Evolutionary conservation across 2,113 vertebrate genomes (phyloP).

Genomic region (Lota lota): DNA sequence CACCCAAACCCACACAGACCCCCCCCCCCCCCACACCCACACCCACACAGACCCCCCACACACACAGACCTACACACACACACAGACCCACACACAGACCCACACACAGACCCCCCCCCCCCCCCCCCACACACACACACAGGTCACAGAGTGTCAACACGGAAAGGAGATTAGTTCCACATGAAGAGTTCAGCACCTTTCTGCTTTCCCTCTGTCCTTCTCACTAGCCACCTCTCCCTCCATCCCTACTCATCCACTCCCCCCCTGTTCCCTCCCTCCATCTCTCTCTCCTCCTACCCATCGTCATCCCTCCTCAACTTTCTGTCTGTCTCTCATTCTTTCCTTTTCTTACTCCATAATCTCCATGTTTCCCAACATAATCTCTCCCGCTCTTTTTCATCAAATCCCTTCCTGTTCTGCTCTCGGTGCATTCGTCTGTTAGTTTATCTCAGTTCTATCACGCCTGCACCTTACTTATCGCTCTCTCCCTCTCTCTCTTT

Average conservation of each 20-base stretch:
- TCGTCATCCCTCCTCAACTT: not conserved
- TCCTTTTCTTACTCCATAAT: not conserved
- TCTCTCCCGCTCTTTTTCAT: no score
- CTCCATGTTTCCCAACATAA: no score
- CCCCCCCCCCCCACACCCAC: no score
- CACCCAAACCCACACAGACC: constrained; percentile 43
- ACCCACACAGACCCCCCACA: not conserved
- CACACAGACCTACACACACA: not conserved
- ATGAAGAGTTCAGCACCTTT: constrained; percentile 59
- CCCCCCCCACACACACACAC: constrained; percentile 9
- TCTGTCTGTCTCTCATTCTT: not conserved
- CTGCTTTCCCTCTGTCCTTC: constrained; percentile 12
- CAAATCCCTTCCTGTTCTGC: no score
- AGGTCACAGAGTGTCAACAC: constrained; percentile 69
- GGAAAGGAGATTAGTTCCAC: constrained; percentile 64
- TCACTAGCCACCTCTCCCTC: not conserved
- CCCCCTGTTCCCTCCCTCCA: constrained; percentile 17
- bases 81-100: not conserved
- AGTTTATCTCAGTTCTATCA: no score
- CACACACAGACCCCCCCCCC: not conserved
- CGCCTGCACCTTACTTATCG: not conserved
- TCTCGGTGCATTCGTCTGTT: no score
- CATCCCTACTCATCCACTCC: no score
- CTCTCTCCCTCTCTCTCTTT: not conserved
- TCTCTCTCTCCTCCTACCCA: constrained; percentile 8